Base-by-base conservation (phyloP, 2,113 vertebrate species). In the Syrmaticus mikado region DNA sequence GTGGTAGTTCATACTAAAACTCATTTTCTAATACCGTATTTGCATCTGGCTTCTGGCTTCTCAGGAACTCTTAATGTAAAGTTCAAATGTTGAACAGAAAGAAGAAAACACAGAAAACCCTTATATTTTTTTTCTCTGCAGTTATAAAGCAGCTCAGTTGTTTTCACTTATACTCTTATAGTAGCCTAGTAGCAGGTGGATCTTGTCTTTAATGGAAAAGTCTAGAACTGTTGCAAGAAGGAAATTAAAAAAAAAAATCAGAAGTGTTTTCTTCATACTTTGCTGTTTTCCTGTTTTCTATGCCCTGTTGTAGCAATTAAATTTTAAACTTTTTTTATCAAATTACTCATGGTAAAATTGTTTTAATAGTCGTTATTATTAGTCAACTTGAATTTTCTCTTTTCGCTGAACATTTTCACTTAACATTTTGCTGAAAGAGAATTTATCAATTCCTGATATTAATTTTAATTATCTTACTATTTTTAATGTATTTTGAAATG, bases 41-140 rank as follows among this genome's bases (percentile, higher is more conserved):
- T 60, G 7, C 6, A 68, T 41, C 13, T 48, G 10, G 3, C 13
- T 73, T 41, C 17, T 43, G 8, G 4, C 14, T 52, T 50, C 25
- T 43, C 6, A 68, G 11, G 8, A 8, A 8, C 43, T 77, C 36
- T n/a, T 41, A 57, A 46, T 7, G 4, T 4, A 32, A 82, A 62
- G 19, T 30, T 83, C 27, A 58, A 45, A 67, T 38, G 78, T 74
- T 74, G 21, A 60, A 28, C 4, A 22, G 27, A 28, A 58, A 46
- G 16, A 32, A 72, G 41, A 12, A 28, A 52, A 38, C 0, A 22
- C n/a, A n/a, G 38, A 40, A 21, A 0, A 30, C 53, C 30, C 43
- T 8, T 61, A 20, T 66, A 55, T 80, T 92, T 77, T 83, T 83
- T 11, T 16, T 55, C 0, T 30, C 68, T 6, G 38, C 10, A 52